Base-by-base conservation (phyloP, 2,797 vertebrate species). In the Coracias cyanogaster region DNA sequence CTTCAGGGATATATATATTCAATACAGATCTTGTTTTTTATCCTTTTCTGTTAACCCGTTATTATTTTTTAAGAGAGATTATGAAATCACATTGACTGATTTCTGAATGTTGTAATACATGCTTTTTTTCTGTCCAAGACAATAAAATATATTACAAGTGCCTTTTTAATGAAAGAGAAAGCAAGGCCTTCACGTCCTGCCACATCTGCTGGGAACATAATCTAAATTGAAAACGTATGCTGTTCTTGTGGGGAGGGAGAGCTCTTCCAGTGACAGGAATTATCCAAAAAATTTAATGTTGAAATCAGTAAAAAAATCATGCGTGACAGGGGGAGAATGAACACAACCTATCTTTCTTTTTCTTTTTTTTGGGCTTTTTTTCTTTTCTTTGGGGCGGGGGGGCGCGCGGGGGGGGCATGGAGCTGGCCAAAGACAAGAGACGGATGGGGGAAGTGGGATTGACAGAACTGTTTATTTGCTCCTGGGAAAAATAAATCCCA, bases 221-320 rank as follows among this genome's bases (percentile, higher is more conserved):
- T 95, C 77, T 97, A 98, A 98, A 98, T 96, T 96, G 94, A 94
- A 98, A 98, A 97, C 86, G 37, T 96, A 93, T 96, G 97, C 39
- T 93, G 54, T 73, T 80, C 61, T 66, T 67, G 76, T 71, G 43
- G 43, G 82, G 89, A 95, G 73, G 28, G 82, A 95, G 78, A 85
- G 37, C 48, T 90, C 89, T 94, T 94, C 57, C 21, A 95, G 72
- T 96, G 93, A 90, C 89, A 97, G 90, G 93, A 97, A 96, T 64
- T 83, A 95, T 85, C 86, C 91, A 79, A 92, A 97, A 88, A 97
- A 90, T 58, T 90, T 95, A 98, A 96, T 96, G 86, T 62, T 94
- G 84, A 96, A 97, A 97, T 85, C 73, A 93, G 81, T 91, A 72
- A 93, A 96, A 96, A 93, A 94, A 86, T 94, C 82, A 95, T 86